Conservation (phyloP, 2,888 invertebrate genomes). For the Sminthurides aquaticus region DNA sequence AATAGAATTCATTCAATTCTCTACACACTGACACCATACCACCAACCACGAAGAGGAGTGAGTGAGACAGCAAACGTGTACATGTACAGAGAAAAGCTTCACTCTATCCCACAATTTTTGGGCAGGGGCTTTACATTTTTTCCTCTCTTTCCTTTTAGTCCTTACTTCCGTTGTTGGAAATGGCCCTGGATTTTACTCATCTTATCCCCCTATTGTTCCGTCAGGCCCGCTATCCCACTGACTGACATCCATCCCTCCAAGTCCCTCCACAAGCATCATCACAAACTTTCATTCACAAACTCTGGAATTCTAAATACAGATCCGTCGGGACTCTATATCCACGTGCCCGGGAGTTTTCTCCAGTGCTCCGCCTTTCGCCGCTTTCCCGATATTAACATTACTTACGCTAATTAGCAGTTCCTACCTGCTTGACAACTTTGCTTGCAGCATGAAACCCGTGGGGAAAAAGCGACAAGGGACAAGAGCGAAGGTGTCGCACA, state of each 20-base stretch:
- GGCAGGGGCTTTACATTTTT: background rate
- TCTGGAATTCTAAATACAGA: too few species aligned
- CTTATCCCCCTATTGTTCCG: background rate
- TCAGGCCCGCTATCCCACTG: background rate
- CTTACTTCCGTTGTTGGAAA: constrained; percentile 2
- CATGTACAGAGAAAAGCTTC: too few species aligned
- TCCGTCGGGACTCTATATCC: too few species aligned
- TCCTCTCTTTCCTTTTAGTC: background rate
- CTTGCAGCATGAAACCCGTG: too few species aligned
- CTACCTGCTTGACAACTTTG: too few species aligned
- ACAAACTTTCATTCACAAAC: background rate
- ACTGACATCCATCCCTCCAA: background rate
- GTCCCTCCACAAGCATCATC: background rate
- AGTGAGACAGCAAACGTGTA: background rate
- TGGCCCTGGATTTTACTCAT: background rate
- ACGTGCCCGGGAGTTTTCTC: too few species aligned
- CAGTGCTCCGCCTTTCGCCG: too few species aligned
- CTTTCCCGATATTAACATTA: too few species aligned
- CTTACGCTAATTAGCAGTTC: too few species aligned
- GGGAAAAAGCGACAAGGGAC: too few species aligned
- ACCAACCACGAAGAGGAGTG: background rate
- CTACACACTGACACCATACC: background rate
- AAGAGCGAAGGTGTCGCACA: too few species aligned
- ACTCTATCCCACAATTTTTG: too few species aligned
- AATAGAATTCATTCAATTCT: background rate